Evolutionary conservation across 2,113 vertebrate species (phyloP).

Genomic region (Hippoglossus stenolepis): DNA sequence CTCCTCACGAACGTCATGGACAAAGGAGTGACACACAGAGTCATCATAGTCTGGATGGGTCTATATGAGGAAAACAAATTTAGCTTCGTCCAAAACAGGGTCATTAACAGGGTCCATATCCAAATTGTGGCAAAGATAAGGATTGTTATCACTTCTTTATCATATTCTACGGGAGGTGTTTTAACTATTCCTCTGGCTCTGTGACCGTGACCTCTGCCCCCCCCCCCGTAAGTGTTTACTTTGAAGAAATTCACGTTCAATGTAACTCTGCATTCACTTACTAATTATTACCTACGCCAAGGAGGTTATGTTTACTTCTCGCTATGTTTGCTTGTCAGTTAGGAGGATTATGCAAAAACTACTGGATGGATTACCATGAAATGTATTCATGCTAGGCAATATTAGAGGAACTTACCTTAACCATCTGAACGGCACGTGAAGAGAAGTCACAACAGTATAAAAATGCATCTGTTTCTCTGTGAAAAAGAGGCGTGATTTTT

Average conservation of each 20-base stretch:
- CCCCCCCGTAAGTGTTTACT: background rate
- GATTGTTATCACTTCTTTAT: background rate
- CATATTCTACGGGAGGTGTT: background rate
- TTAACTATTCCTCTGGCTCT: background rate
- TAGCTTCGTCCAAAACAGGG: slow-evolving; percentile 2
- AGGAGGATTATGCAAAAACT: no score
- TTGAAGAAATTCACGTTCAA: background rate
- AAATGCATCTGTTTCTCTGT: slow-evolving; percentile 84
- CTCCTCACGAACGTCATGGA: slow-evolving; percentile 90
- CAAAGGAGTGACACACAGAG: slow-evolving; percentile 88
- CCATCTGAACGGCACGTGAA: slow-evolving; percentile 86
- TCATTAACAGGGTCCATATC: background rate
- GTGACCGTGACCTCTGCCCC: background rate
- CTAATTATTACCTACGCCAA: background rate
- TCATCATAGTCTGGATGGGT: slow-evolving; percentile 85
- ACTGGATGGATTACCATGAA: background rate
- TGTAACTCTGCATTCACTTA: background rate
- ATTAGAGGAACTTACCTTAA: slow-evolving; percentile 84
- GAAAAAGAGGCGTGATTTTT: slow-evolving; percentile 57
- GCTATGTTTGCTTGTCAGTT: no score
- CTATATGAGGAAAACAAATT: slow-evolving; percentile 73
- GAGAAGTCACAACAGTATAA: slow-evolving; percentile 96
- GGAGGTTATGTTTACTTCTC: background rate
- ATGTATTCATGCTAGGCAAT: background rate
- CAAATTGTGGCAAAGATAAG: background rate